Percentiles rank a stretch among this genome's conserved stretches.
phyloP scores from a whole-genome alignment of 1,140 invertebrate species.

The Heliconius eleuchia region DNA sequence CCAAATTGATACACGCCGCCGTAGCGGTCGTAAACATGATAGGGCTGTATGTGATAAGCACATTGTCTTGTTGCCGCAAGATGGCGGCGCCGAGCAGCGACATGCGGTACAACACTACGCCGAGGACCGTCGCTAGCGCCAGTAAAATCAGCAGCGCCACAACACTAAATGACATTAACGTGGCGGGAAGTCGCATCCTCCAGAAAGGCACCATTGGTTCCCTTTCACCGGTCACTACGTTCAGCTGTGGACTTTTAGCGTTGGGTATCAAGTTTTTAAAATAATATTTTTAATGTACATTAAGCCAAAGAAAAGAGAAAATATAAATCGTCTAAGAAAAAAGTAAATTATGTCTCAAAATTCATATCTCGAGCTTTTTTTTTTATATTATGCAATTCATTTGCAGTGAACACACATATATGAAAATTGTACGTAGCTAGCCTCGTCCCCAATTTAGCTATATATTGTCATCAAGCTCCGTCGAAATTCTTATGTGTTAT shows the following conservation, averaged over 20 bases:
- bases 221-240: constrained; percentile 88
- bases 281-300: too few species aligned
- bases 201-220: constrained; percentile 95
- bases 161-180: constrained; percentile 91
- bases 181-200: constrained; percentile 91
- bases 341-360: too few species aligned
- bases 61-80: constrained; percentile 78
- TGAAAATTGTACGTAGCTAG: too few species aligned
- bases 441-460: too few species aligned
- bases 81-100: constrained; percentile 87
- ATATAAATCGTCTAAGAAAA: too few species aligned
- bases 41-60: constrained; percentile 85
- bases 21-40: constrained; percentile 92
- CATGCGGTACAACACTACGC: constrained; percentile 96
- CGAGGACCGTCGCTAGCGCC: constrained; percentile 93
- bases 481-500: too few species aligned
- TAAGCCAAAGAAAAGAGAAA: too few species aligned
- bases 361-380: too few species aligned
- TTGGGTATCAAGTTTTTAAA: not conserved
- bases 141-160: constrained; percentile 90
- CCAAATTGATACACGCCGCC: constrained; percentile 93
- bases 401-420: too few species aligned
- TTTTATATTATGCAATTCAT: too few species aligned
- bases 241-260: constrained; percentile 67
- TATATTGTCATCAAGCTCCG: too few species aligned